Conservation (phyloP, 2,113 vertebrate genomes). For the Podocnemis expansa region DNA sequence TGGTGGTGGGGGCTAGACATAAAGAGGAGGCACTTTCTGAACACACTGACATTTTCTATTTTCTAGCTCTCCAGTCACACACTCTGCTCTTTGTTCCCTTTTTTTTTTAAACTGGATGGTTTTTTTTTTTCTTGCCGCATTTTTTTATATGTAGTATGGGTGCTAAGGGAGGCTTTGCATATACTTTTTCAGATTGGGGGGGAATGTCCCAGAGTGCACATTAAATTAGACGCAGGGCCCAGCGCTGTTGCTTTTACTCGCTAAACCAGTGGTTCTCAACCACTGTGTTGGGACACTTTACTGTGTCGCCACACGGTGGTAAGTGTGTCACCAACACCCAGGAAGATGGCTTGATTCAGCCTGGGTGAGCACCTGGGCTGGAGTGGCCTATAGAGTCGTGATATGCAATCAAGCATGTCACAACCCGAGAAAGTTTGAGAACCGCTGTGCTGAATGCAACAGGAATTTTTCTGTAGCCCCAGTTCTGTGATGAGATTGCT, state of each 20-base stretch:
- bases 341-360: too few relatives aligned
- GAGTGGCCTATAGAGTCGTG: too few relatives aligned
- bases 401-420: too few relatives aligned
- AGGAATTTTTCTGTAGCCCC: background rate
- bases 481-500: background rate
- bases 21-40: background rate
- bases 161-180: background rate
- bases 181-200: background rate
- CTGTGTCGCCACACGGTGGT: too few relatives aligned
- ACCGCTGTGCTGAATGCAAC: too few relatives aligned
- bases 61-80: background rate
- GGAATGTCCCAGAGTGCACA: background rate
- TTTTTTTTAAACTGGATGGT: background rate
- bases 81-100: background rate
- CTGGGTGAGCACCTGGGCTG: too few relatives aligned
- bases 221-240: background rate
- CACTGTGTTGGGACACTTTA: too few relatives aligned
- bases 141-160: background rate
- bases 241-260: background rate
- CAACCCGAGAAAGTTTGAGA: too few relatives aligned
- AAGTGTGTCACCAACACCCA: too few relatives aligned
- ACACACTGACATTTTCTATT: background rate
- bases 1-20: too few relatives aligned
- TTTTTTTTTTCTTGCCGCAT: background rate
- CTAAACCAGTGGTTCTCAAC: too few relatives aligned